A percentile compares a stretch with the other conserved stretches of the same genome.
Evolutionary conservation across 1,140 invertebrate species (phyloP).

Genomic region (Pogonus chalceus): DNA sequence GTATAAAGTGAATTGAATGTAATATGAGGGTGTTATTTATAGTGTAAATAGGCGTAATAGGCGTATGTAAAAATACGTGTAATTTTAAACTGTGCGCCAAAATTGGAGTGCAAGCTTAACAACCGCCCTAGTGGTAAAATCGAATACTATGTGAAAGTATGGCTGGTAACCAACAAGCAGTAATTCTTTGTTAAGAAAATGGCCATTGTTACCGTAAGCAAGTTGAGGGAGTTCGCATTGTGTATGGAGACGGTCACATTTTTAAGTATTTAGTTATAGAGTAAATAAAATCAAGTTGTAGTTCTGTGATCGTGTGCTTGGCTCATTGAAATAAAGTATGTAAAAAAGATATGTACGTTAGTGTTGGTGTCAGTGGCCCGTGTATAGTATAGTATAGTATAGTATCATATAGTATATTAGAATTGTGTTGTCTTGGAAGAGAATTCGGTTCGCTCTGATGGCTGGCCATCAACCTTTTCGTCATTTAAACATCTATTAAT

Average conservation of each 20-base stretch:
- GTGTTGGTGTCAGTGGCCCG: slow-evolving; percentile 3
- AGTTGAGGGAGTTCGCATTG: not conserved
- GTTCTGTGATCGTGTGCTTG: not conserved
- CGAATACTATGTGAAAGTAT: not conserved
- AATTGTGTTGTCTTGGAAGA: not conserved
- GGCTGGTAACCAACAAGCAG: not conserved
- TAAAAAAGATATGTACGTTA: too few species aligned
- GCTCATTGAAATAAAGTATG: not conserved
- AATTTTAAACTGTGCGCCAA: not conserved
- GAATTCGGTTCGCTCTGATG: slow-evolving; percentile 23
- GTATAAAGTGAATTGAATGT: too few species aligned
- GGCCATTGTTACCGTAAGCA: slow-evolving; percentile 4
- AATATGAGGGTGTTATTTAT: too few species aligned
- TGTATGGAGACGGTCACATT: not conserved
- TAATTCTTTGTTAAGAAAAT: slow-evolving; percentile 5
- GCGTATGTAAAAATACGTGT: not conserved
- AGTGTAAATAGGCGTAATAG: too few species aligned
- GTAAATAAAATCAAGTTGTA: not conserved
- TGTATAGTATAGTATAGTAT: too few species aligned
- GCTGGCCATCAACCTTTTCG: slow-evolving; percentile 26
- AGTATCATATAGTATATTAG: too few species aligned
- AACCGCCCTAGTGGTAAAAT: not conserved
- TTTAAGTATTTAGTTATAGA: not conserved
- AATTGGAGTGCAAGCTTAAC: not conserved
- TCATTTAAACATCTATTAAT: slow-evolving; percentile 17